These are phyloP conservation scores for Acrocephalus kingi DNA, from an alignment of 2,113 vertebrate species.

Conservation along the genomic window DNA sequence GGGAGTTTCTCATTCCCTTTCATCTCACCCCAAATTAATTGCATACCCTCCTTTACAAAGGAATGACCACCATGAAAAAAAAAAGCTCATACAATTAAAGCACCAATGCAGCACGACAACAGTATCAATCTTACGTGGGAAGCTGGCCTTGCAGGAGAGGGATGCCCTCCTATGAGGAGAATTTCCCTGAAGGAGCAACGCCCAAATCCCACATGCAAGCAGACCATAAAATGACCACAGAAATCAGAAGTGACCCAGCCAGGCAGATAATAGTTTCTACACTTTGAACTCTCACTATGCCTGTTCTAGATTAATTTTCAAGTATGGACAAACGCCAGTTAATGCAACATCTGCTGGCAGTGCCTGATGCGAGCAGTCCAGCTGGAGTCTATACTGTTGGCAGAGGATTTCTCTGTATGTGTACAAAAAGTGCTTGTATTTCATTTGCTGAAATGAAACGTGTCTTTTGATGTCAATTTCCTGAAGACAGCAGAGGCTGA, in stretches of 20 bases:
- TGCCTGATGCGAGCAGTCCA: background rate
- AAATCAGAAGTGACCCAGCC: background rate
- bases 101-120: fast-evolving
- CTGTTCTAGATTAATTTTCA: background rate
- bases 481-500: background rate
- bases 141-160: background rate
- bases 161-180: fast-evolving
- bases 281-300: background rate
- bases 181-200: background rate
- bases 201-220: background rate
- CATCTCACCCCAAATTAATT: background rate
- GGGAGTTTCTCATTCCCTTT: background rate
- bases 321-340: background rate
- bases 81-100: background rate
- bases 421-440: background rate
- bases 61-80: background rate
- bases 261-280: background rate
- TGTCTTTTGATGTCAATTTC: background rate
- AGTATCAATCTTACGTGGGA: background rate
- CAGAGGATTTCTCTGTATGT: background rate
- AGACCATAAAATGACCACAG: background rate
- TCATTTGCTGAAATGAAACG: background rate
- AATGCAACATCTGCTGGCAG: background rate
- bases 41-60: background rate
- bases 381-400: background rate